Conservation (phyloP, 2,888 invertebrate species). For the Brenthis daphne region DNA sequence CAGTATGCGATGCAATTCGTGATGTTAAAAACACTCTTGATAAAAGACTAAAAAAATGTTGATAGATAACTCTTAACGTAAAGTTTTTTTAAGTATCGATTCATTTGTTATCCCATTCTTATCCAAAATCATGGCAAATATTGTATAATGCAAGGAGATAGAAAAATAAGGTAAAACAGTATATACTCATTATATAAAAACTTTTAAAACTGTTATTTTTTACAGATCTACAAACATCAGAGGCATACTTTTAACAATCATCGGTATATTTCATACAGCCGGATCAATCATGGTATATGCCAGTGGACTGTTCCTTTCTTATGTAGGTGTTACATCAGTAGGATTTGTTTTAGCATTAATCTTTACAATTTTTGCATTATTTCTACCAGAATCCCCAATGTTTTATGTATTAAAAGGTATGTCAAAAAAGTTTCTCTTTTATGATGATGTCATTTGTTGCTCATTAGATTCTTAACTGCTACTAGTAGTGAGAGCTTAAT, state of each 20-base stretch:
- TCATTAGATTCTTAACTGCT: too few species aligned
- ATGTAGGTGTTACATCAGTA: slow-evolving; percentile 43
- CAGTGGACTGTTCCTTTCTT: slow-evolving; percentile 48
- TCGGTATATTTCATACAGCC: slow-evolving; percentile 48
- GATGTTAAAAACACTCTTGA: too few species aligned
- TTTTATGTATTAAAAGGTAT: slow-evolving; percentile 52
- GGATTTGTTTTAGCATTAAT: slow-evolving; percentile 40
- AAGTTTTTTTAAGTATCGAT: too few species aligned
- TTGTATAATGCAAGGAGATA: background rate
- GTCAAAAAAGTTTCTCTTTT: background rate
- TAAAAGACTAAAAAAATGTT: too few species aligned
- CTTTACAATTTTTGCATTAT: slow-evolving; percentile 40
- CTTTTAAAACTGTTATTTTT: background rate
- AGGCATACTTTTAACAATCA: slow-evolving; percentile 50
- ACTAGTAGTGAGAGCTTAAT: too few species aligned
- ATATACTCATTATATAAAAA: background rate
- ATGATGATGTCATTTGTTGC: too few species aligned
- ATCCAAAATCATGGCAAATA: background rate
- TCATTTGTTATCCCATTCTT: background rate
- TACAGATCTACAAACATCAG: slow-evolving; percentile 55
- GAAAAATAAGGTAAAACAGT: background rate
- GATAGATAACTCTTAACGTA: too few species aligned
- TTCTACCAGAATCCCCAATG: slow-evolving; percentile 56
- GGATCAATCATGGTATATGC: slow-evolving; percentile 48
- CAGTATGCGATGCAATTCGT: too few species aligned